Conservation (phyloP, 2,797 vertebrate genomes). For the Eulemur albifrons region DNA sequence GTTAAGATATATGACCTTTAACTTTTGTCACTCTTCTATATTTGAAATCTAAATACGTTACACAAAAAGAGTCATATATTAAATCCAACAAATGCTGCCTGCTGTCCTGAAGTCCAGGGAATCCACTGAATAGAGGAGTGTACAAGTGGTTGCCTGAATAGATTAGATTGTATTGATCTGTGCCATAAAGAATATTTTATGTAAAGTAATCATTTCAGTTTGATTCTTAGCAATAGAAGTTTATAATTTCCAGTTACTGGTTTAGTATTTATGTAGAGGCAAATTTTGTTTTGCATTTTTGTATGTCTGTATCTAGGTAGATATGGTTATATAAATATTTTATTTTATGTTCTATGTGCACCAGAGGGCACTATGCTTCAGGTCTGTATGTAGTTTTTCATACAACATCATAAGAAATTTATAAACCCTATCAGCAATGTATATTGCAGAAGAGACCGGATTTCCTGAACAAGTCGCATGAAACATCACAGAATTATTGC, state of each 20-base stretch:
- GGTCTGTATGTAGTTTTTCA: slow-evolving; percentile 66
- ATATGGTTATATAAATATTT: background rate
- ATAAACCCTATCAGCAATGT: slow-evolving; percentile 64
- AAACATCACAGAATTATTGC: background rate
- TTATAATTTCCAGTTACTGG: background rate
- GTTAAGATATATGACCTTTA: background rate
- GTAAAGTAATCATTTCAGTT: background rate
- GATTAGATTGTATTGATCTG: slow-evolving; percentile 3
- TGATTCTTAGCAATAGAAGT: background rate
- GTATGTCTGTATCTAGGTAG: background rate
- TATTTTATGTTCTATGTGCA: slow-evolving; percentile 72
- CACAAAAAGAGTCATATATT: background rate
- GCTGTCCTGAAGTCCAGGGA: background rate
- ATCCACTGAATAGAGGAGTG: background rate
- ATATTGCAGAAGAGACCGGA: slow-evolving; percentile 63
- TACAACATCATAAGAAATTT: slow-evolving; percentile 54
- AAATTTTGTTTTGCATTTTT: background rate
- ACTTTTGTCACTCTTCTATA: background rate
- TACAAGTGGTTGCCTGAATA: background rate
- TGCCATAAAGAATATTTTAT: background rate
- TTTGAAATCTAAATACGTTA: background rate
- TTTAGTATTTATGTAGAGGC: background rate
- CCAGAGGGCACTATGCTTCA: slow-evolving; percentile 84
- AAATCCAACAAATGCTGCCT: background rate
- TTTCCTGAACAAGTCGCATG: slow-evolving; percentile 1